phyloP scores from a whole-genome alignment of 2,797 vertebrate species.

The Hypotaenidia okinawae region DNA sequence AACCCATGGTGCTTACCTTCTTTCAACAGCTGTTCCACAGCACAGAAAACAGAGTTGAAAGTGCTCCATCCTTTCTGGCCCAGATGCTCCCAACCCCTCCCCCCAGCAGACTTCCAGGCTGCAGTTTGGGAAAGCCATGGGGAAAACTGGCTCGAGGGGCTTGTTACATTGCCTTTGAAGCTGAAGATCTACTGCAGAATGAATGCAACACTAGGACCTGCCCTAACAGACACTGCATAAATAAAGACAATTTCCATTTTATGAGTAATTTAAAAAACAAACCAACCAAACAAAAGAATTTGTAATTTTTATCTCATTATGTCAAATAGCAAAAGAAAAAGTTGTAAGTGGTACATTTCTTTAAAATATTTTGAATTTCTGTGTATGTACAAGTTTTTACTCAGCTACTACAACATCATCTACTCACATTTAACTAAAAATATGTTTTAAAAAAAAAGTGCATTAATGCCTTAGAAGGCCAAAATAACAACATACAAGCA shows the following conservation, averaged over 20 bases:
- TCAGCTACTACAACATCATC: neutral
- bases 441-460: neutral
- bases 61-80: conserved; percentile 27
- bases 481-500: neutral
- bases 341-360: neutral
- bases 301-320: neutral
- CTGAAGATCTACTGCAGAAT: neutral
- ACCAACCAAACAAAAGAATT: neutral
- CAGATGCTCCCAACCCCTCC: conserved; percentile 51
- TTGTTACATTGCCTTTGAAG: conserved; percentile 52
- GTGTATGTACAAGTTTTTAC: neutral
- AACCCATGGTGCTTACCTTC: neutral
- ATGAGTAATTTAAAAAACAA: neutral
- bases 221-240: neutral
- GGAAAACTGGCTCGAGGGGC: conserved; percentile 2
- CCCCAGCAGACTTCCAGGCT: conserved; percentile 21
- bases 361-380: neutral
- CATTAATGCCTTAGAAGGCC: neutral
- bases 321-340: neutral
- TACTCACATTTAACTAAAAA: neutral
- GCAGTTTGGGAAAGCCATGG: neutral
- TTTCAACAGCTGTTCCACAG: conserved; percentile 50
- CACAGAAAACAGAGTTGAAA: conserved; percentile 42
- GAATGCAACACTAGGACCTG: neutral
- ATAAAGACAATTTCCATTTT: neutral